phyloP scores from a whole-genome alignment of 2,113 vertebrate species.

The Lepus timidus region DNA sequence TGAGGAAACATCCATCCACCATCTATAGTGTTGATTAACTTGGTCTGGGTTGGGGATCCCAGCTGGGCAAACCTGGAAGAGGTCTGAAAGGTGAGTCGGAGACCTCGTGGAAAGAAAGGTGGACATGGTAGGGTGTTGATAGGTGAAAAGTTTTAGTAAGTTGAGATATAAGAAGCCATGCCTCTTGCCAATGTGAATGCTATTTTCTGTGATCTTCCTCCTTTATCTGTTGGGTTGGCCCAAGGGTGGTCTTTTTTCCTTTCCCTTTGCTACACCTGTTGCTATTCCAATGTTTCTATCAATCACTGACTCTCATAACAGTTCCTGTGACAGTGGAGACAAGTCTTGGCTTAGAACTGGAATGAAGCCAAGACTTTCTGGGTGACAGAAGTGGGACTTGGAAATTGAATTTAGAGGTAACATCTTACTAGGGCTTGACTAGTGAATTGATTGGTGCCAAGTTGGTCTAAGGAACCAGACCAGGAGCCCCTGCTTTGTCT shows the following conservation, averaged over 20 bases:
- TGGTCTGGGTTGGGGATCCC: neutral
- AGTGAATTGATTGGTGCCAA: neutral
- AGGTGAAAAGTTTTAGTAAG: neutral
- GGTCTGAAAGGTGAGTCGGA: neutral
- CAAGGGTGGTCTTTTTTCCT: neutral
- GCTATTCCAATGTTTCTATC: neutral
- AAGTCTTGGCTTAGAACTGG: neutral
- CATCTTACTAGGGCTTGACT: neutral
- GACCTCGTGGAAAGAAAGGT: neutral
- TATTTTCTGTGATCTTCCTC: neutral
- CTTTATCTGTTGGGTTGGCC: neutral
- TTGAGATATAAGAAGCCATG: neutral
- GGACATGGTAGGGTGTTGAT: neutral
- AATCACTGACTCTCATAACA: neutral
- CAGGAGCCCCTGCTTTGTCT: neutral
- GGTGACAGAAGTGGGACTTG: slow-evolving; percentile 30
- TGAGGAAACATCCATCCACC: neutral
- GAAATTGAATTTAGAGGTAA: neutral
- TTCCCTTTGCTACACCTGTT: neutral
- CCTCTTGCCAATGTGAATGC: neutral
- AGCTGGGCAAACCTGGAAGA: neutral
- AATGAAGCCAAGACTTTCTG: neutral
- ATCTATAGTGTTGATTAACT: neutral
- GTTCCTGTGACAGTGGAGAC: neutral
- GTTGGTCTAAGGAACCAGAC: neutral